Evolutionary conservation across 2,888 invertebrate genomes (phyloP).

Genomic region (Diabrotica balteata): DNA sequence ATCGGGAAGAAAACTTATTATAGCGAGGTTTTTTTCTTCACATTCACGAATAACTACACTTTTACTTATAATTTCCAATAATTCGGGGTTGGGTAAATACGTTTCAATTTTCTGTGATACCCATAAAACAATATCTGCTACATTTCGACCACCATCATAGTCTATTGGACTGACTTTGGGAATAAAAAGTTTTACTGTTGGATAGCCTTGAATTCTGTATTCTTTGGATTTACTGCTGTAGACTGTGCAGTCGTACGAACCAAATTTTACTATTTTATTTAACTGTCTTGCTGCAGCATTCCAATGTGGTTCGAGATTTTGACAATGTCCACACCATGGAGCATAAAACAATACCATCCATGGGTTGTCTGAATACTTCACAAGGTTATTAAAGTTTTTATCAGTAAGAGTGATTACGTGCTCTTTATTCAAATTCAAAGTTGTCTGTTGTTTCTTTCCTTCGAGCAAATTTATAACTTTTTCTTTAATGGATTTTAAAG

Average conservation of each 20-base stretch:
- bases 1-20: conserved; percentile 88
- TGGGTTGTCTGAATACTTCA: conserved; percentile 85
- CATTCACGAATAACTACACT: conserved; percentile 71
- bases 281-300: conserved; percentile 73
- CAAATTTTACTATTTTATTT: conserved; percentile 90
- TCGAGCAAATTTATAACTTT: conserved; percentile 17
- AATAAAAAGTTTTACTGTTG: conserved; percentile 89
- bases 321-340: conserved; percentile 92
- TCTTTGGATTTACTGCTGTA: conserved; percentile 78
- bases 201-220: conserved; percentile 87
- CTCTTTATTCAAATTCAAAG: conserved; percentile 60
- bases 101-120: conserved; percentile 74
- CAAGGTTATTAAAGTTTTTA: conserved; percentile 87
- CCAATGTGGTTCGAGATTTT: conserved; percentile 93
- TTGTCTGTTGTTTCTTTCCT: conserved; percentile 47
- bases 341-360: conserved; percentile 97
- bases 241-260: conserved; percentile 90
- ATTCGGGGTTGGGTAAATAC: conserved; percentile 77
- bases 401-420: conserved; percentile 91
- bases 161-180: conserved; percentile 69
- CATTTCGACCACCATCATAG: conserved; percentile 87
- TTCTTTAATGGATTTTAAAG: conserved; percentile 61
- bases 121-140: conserved; percentile 85
- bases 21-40: conserved; percentile 84
- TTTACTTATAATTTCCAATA: conserved; percentile 27